These are phyloP conservation scores for Ascidia mentula DNA, from an alignment of 23 tunicate genomes.

Conservation along the genomic window DNA sequence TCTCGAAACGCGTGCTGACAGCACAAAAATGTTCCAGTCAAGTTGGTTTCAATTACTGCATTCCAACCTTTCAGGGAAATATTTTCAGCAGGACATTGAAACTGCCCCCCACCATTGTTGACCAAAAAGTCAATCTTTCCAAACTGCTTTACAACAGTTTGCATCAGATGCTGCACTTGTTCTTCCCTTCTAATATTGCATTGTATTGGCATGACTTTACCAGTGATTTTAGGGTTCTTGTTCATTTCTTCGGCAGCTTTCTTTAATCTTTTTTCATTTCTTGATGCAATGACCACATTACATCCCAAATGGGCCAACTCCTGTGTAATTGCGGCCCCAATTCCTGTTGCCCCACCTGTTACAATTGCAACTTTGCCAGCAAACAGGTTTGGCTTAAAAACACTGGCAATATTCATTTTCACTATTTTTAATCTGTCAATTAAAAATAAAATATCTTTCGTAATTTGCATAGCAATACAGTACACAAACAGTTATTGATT, in stretches of 20 bases:
- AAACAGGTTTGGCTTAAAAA: conserved; percentile 67
- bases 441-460: no score
- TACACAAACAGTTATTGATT: neutral
- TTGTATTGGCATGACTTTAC: conserved; percentile 38
- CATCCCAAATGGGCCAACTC: conserved; percentile 89
- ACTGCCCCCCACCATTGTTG: conserved; percentile 98
- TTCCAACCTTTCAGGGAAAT: conserved; percentile 82
- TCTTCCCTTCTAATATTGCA: conserved; percentile 90
- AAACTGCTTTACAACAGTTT: conserved; percentile 49
- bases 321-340: conserved; percentile 78
- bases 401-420: conserved; percentile 37
- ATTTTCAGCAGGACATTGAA: conserved; percentile 67
- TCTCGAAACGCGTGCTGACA: conserved; percentile 65
- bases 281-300: conserved; percentile 91
- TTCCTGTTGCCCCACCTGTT: conserved; percentile 98
- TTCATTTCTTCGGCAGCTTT: conserved; percentile 58
- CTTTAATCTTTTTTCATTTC: conserved; percentile 52
- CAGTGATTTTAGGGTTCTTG: conserved; percentile 31
- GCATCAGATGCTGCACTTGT: conserved; percentile 56
- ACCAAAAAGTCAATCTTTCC: conserved; percentile 86
- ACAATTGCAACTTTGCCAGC: conserved; percentile 80
- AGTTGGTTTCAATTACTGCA: conserved; percentile 95
- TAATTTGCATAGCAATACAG: no score
- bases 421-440: no score
- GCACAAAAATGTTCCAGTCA: conserved; percentile 94